A percentile compares a stretch with the other conserved stretches of the same genome.
phyloP scores from a whole-genome alignment of 2,113 vertebrate species.

The Uria lomvia region DNA sequence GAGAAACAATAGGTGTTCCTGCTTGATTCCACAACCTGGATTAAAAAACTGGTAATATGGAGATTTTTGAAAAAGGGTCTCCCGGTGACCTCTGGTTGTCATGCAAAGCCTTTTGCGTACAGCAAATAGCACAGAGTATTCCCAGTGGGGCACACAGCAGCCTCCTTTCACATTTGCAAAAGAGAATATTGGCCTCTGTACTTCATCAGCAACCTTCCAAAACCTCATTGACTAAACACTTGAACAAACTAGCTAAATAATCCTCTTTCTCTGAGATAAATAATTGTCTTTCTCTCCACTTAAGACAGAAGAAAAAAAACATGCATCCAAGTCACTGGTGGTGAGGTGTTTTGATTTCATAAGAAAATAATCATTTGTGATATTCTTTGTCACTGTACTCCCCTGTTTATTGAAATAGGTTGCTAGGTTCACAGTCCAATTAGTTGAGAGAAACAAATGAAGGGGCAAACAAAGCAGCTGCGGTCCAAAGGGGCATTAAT shows the following conservation, averaged over 20 bases:
- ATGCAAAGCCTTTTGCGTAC: not conserved
- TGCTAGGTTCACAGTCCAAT: not conserved
- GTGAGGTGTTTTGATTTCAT: not conserved
- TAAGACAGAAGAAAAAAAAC: not conserved
- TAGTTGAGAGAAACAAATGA: not conserved
- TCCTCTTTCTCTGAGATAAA: not conserved
- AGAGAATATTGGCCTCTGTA: not conserved
- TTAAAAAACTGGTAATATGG: not conserved
- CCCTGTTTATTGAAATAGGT: not conserved
- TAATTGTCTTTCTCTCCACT: not conserved
- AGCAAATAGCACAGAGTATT: not conserved
- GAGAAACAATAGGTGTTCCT: not conserved
- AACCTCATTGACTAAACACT: constrained; percentile 28
- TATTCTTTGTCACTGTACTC: not conserved
- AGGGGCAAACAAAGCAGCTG: not conserved
- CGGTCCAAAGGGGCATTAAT: not conserved
- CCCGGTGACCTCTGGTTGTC: not conserved
- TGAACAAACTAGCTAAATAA: constrained; percentile 32
- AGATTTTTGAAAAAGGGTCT: not conserved
- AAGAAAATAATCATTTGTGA: not conserved
- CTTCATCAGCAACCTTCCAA: constrained; percentile 36
- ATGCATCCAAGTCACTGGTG: not conserved
- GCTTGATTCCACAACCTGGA: not conserved
- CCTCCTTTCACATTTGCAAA: not conserved
- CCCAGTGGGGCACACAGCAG: not conserved